These are phyloP conservation scores for Merodon equestris DNA, from an alignment of 2,888 invertebrate genomes.

Conservation along the genomic window DNA sequence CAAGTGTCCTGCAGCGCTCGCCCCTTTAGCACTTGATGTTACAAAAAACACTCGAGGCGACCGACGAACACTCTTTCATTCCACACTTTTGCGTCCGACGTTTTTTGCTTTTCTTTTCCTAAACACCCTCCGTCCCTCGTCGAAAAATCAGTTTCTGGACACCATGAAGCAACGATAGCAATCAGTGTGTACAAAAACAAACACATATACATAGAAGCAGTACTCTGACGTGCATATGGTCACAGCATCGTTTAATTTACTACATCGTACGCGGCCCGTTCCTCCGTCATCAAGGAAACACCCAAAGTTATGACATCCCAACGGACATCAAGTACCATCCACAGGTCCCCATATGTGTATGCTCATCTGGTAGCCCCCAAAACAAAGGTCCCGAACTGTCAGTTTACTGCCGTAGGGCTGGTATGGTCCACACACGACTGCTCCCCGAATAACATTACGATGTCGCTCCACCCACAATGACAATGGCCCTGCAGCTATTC, in stretches of 20 bases:
- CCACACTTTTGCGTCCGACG: too few relatives aligned
- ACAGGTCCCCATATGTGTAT: background rate
- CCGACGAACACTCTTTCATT: too few relatives aligned
- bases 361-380: too few relatives aligned
- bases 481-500: too few relatives aligned
- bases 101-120: background rate
- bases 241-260: too few relatives aligned
- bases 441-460: too few relatives aligned
- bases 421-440: too few relatives aligned
- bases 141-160: background rate
- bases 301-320: background rate
- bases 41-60: background rate
- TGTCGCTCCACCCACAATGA: too few relatives aligned
- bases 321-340: background rate
- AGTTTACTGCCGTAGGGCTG: too few relatives aligned
- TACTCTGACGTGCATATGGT: background rate
- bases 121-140: background rate
- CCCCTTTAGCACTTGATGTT: background rate
- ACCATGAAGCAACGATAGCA: background rate
- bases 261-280: background rate
- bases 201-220: background rate
- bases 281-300: background rate
- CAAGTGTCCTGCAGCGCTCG: background rate
- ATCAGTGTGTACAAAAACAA: background rate
- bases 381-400: too few relatives aligned